Conservation (phyloP, 2,888 invertebrate species). For the Hyles lineata region DNA sequence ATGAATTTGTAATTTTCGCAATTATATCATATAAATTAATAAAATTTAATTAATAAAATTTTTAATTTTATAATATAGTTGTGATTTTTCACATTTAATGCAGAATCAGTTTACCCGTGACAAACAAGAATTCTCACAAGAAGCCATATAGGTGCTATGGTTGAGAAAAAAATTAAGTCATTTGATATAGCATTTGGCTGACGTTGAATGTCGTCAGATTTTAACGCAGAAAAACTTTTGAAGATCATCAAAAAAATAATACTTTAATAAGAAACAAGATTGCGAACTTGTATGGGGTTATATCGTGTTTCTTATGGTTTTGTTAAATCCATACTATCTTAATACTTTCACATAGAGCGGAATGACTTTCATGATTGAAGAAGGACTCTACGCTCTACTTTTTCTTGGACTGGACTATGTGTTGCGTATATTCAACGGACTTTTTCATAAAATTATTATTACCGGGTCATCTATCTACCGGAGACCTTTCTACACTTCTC, state of each 20-base stretch:
- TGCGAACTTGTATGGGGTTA: not conserved
- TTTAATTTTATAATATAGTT: too few species aligned
- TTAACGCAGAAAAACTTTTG: slow-evolving; percentile 1
- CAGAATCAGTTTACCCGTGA: not conserved
- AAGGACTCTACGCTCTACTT: too few species aligned
- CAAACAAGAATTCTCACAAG: slow-evolving; percentile 10
- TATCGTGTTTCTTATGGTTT: too few species aligned
- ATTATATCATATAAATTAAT: too few species aligned
- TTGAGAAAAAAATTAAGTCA: not conserved
- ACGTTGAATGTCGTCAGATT: not conserved
- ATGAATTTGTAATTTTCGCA: too few species aligned
- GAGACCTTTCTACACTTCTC: slow-evolving; percentile 3
- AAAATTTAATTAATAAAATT: too few species aligned
- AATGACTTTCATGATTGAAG: too few species aligned
- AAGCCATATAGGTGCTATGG: not conserved
- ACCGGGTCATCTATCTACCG: not conserved
- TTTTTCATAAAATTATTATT: not conserved
- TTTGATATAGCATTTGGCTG: slow-evolving; percentile 18
- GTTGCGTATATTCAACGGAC: too few species aligned
- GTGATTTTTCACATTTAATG: not conserved
- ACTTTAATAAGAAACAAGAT: not conserved
- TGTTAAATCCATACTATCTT: too few species aligned
- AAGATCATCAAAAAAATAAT: not conserved
- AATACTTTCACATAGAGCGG: too few species aligned
- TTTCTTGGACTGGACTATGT: too few species aligned